A percentile compares a stretch with the other conserved stretches of the same genome.
These are phyloP conservation scores for Platyrinchus mystaceus DNA, from an alignment of 2,797 vertebrate genomes.

Conservation along the genomic window DNA sequence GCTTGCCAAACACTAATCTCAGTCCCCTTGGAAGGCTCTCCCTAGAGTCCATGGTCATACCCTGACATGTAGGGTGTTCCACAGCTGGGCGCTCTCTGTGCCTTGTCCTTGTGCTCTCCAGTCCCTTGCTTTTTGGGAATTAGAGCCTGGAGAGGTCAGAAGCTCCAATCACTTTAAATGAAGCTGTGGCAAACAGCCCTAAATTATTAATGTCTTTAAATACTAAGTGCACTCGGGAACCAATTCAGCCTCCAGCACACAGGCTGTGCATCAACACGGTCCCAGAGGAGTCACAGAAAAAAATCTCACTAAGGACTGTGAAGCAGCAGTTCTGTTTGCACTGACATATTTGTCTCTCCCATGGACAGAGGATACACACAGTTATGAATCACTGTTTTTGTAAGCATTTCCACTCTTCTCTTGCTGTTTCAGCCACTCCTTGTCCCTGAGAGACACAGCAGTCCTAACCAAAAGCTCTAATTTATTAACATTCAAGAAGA, in stretches of 20 bases:
- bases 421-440: neutral
- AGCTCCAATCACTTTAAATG: neutral
- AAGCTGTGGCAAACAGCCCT: neutral
- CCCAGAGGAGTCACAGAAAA: neutral
- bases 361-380: neutral
- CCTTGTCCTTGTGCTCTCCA: neutral
- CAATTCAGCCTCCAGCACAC: slow-evolving; percentile 7
- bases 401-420: neutral
- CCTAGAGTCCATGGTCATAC: neutral
- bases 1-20: neutral
- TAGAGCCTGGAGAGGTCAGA: neutral
- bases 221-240: neutral
- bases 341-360: neutral
- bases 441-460: neutral
- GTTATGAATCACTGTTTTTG: neutral
- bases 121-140: neutral
- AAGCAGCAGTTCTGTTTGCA: neutral
- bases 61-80: rapidly evolving
- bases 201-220: slow-evolving; percentile 46
- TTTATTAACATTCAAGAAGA: neutral
- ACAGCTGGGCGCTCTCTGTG: neutral
- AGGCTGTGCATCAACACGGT: neutral
- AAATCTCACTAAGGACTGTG: neutral
- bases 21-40: neutral
- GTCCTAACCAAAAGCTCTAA: neutral